Percentiles rank a stretch among this genome's conserved stretches.
phyloP scores from a whole-genome alignment of 2,888 invertebrate genomes.

The Lordiphosa andalusiaca region DNA sequence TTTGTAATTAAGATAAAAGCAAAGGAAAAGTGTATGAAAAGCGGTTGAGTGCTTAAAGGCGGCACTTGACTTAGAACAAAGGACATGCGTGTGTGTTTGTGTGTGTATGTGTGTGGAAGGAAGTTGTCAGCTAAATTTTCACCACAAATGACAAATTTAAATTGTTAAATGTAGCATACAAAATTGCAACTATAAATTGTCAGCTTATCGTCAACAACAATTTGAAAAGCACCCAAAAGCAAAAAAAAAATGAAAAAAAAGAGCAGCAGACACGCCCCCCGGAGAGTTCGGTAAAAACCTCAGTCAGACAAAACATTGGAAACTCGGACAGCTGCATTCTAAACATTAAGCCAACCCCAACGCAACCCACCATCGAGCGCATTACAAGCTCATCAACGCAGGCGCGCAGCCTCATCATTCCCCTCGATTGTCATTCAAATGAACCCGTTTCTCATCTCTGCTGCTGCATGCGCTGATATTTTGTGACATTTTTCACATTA shows the following conservation, averaged over 20 bases:
- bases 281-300: constrained; percentile 40
- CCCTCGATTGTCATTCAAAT: constrained; percentile 70
- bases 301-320: constrained; percentile 53
- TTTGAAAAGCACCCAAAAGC: constrained; percentile 4
- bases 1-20: constrained; percentile 74
- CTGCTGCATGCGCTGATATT: constrained; percentile 27
- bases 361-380: constrained; percentile 38
- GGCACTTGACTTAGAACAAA: constrained; percentile 35
- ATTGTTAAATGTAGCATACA: constrained; percentile 70
- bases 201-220: constrained; percentile 52
- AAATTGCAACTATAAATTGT: constrained; percentile 64
- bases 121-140: background rate
- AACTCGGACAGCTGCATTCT: constrained; percentile 23
- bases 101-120: background rate
- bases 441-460: constrained; percentile 58
- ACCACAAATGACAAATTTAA: constrained; percentile 21
- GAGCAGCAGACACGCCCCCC: constrained; percentile 58
- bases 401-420: constrained; percentile 34
- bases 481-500: constrained; percentile 68
- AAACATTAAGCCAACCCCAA: constrained; percentile 18
- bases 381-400: constrained; percentile 73
- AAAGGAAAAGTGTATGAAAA: constrained; percentile 21
- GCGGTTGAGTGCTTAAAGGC: constrained; percentile 33
- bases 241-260: too few species aligned
- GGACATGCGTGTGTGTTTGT: background rate